Conservation (phyloP, 2,113 vertebrate genomes). For the Nothocercus julius region DNA sequence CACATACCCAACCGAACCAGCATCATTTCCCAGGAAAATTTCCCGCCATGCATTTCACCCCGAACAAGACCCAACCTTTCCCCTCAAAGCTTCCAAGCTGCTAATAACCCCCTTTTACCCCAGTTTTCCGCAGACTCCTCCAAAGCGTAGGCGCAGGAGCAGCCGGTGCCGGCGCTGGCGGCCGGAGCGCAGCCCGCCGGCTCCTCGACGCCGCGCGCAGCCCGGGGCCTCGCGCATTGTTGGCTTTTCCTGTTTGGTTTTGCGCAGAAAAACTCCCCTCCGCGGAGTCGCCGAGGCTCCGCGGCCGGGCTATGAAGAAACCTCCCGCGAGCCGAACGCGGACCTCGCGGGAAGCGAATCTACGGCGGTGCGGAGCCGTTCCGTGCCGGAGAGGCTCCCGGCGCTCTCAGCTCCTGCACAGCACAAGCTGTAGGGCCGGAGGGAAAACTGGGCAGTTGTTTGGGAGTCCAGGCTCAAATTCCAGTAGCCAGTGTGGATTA, state of each 20-base stretch:
- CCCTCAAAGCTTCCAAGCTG: neutral
- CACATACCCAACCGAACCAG: neutral
- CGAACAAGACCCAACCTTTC: neutral
- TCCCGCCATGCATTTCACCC: neutral
- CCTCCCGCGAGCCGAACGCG: neutral
- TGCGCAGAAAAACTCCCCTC: slow-evolving; percentile 16
- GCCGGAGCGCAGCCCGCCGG: no score
- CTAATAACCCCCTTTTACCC: neutral
- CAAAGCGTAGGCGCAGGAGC: no score
- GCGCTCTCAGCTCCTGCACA: neutral
- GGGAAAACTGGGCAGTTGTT: neutral
- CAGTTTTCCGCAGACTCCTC: neutral
- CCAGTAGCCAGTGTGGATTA: neutral
- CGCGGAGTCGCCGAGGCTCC: slow-evolving; percentile 18
- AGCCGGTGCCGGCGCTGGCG: no score
- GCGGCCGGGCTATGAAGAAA: slow-evolving; percentile 57
- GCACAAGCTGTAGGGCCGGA: neutral
- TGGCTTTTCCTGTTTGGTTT: slow-evolving; percentile 67
- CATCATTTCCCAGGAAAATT: slow-evolving; percentile 22
- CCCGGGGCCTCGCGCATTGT: neutral
- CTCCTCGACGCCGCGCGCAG: neutral
- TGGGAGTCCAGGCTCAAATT: neutral
- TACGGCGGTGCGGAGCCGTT: neutral
- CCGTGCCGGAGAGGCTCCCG: neutral
- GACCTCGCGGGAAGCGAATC: neutral